Evolutionary conservation across 2,113 vertebrate species (phyloP).

Genomic region (Engystomops pustulosus): DNA sequence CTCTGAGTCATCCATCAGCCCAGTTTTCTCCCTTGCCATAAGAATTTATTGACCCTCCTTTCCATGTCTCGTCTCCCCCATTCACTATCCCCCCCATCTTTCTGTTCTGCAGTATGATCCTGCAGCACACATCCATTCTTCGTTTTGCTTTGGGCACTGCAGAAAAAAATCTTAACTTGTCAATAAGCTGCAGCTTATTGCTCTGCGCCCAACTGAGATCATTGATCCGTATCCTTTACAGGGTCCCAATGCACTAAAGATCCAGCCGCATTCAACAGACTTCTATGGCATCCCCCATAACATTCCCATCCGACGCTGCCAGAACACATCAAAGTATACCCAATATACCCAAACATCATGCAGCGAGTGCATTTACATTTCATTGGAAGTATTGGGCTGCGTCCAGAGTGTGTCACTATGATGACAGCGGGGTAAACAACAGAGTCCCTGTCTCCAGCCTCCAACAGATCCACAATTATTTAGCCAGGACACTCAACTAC

Average conservation of each 20-base stretch:
- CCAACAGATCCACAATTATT: not conserved
- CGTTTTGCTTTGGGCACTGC: slow-evolving; percentile 43
- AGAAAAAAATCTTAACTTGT: slow-evolving; percentile 35
- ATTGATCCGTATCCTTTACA: slow-evolving; percentile 29
- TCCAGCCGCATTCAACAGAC: slow-evolving; percentile 33
- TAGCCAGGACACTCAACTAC: not conserved
- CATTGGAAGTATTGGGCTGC: not conserved
- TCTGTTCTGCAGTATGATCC: slow-evolving; percentile 36
- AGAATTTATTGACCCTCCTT: not conserved
- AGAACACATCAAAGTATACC: not conserved
- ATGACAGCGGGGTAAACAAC: slow-evolving; percentile 3
- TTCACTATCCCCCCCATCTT: not conserved
- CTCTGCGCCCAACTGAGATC: slow-evolving; percentile 37
- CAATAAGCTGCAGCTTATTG: slow-evolving; percentile 51
- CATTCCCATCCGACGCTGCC: not conserved
- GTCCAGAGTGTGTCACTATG: not conserved
- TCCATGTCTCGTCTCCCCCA: not conserved
- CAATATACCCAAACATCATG: not conserved
- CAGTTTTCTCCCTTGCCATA: slow-evolving; percentile 9
- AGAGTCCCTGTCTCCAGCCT: not conserved
- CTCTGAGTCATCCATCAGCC: not conserved
- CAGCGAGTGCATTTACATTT: not conserved
- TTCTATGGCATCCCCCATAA: not conserved
- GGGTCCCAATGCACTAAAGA: not conserved
- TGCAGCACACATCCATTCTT: slow-evolving; percentile 44